A percentile compares a stretch with the other conserved stretches of the same genome.
Conservation (phyloP, 1,140 invertebrate genomes). For the Drosophila ogumai region DNA sequence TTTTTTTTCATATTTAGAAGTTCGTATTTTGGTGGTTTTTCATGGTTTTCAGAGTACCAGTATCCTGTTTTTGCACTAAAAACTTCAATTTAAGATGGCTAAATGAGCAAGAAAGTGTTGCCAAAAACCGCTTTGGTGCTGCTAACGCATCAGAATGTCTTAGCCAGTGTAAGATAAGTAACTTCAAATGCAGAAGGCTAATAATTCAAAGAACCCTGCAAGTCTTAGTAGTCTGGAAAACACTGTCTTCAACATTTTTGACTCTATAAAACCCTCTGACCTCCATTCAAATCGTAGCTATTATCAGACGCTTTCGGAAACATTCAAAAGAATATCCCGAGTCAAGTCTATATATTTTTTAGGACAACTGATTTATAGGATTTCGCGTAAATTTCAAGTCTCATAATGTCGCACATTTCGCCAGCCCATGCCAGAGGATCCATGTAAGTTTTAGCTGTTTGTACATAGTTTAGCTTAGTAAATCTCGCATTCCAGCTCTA, state of each 20-base stretch:
- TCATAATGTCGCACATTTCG: constrained; percentile 55
- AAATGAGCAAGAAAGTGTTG: not conserved
- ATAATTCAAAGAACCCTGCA: not conserved
- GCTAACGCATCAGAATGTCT: not conserved
- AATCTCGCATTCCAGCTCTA: constrained; percentile 1
- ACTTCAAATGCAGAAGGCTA: not conserved
- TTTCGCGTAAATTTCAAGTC: constrained; percentile 37
- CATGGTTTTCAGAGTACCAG: not conserved
- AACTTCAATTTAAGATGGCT: not conserved
- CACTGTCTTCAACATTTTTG: not conserved
- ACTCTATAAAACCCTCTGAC: no score
- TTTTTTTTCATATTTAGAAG: not conserved
- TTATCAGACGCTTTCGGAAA: constrained; percentile 5
- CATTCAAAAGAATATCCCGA: not conserved
- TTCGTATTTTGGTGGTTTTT: not conserved
- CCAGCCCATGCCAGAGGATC: constrained; percentile 8
- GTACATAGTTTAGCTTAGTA: not conserved
- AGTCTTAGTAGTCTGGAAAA: not conserved
- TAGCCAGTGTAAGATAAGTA: not conserved
- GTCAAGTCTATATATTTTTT: constrained; percentile 8
- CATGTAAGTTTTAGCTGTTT: constrained; percentile 36
- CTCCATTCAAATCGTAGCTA: not conserved
- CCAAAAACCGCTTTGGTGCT: no score
- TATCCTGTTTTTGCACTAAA: not conserved
- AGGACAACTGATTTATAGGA: constrained; percentile 10